Base-by-base conservation (phyloP, 2,113 vertebrate genomes). In the Promerops cafer region DNA sequence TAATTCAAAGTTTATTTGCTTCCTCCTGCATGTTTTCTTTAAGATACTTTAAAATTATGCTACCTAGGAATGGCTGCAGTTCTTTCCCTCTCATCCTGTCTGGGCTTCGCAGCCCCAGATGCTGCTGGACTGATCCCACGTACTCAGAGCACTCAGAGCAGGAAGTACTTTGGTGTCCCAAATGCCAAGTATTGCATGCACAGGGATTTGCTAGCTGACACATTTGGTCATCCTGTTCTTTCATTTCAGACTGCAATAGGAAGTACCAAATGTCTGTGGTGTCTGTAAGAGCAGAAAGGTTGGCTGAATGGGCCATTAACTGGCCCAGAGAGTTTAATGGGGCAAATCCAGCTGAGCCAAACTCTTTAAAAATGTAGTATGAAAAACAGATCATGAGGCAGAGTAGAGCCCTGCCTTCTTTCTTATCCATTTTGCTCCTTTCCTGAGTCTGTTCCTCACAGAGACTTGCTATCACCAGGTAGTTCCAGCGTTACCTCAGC, bases 121-220 rank as follows among this genome's bases (percentile, higher is more conserved):
- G 72, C 16, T 81, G 44, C 40, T 39, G n/a, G 69, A 54, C 23
- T 19, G 37, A 68, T 19, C 33, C 65, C 39, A 52, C 0, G 1
- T 2, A n/a, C 17, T 24, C 33, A 16, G 13, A 3, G 1, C 18
- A n/a, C 21, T 31, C 24, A 16, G 17, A 3, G 0, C 7, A 30
- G 49, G 54, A 93, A n/a, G 12, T 14, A 78, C 33, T 42, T 39
- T 40, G 40, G 37, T 2, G 6, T 50, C 45, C 60, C 33, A 56
- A 81, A 61, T 18, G 19, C 45, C 71, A 68, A 23, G 14, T 27
- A 31, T 7, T 39, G 47, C 49, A 56, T 52, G 19, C 39, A 45
- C 33, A 59, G 78, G 26, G 31, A 19, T 1, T 12, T 74, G 39
- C 27, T 8, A 60, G 40, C 14, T 65, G 45, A 60, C 52, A 78